Evolutionary conservation across 2,113 vertebrate species (phyloP).

Genomic region (Zosterops hypoxanthus): DNA sequence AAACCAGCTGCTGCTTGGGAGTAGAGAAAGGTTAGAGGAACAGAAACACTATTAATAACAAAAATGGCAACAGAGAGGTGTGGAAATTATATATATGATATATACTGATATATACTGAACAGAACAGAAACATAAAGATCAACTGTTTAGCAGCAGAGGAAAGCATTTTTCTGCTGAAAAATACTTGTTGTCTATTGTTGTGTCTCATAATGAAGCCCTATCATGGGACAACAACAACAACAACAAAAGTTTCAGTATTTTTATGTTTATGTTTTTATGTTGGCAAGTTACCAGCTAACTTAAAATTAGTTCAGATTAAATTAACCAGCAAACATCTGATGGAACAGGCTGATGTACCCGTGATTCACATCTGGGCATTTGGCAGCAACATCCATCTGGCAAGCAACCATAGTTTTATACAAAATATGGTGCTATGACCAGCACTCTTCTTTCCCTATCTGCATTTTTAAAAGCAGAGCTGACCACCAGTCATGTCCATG

Average conservation of each 20-base stretch:
- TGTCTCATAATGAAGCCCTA: neutral
- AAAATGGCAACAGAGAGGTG: neutral
- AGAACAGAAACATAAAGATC: neutral
- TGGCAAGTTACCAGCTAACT: neutral
- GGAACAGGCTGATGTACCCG: neutral
- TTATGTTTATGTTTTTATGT: neutral
- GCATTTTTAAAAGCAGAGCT: neutral
- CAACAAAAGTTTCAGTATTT: neutral
- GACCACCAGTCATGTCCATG: neutral
- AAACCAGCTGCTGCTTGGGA: neutral
- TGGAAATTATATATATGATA: neutral
- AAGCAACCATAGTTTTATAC: neutral
- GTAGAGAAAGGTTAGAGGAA: neutral
- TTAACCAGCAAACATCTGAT: neutral
- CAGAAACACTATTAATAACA: neutral
- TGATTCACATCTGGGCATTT: neutral
- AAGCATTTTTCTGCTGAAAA: neutral
- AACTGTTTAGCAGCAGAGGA: neutral
- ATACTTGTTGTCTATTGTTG: neutral
- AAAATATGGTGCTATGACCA: neutral
- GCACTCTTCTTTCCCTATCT: neutral
- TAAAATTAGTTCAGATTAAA: neutral
- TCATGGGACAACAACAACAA: neutral
- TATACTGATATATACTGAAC: neutral
- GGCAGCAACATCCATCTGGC: neutral